Percentiles rank a stretch among this genome's conserved stretches.
phyloP scores from a whole-genome alignment of 2,113 vertebrate species.

The Poeciliopsis prolifica region DNA sequence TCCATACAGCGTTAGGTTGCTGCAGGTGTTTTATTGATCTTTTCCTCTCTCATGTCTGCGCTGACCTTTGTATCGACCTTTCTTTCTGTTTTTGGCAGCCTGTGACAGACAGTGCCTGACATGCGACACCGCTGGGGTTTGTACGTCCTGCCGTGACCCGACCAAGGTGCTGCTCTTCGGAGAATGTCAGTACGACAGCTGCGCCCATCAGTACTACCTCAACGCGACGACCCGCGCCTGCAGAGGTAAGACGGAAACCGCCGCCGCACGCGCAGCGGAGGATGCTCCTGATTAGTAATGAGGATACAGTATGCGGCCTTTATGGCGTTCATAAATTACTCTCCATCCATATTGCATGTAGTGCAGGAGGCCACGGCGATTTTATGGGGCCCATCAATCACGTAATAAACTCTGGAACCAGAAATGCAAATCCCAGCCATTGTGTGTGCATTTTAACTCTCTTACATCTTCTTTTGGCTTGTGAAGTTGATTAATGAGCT shows the following conservation, averaged over 20 bases:
- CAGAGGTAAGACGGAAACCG: conserved; percentile 82
- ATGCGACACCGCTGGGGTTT: conserved; percentile 80
- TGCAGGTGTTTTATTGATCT: neutral
- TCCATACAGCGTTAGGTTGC: neutral
- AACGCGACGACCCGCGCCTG: conserved; percentile 85
- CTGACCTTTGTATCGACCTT: neutral
- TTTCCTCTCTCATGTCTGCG: neutral
- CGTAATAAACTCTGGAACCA: conserved; percentile 37
- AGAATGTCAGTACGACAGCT: conserved; percentile 90
- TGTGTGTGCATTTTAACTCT: conserved; percentile 18
- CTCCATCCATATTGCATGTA: conserved; percentile 44
- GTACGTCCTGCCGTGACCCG: conserved; percentile 87
- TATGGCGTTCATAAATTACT: conserved; percentile 53
- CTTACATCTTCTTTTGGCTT: conserved; percentile 16
- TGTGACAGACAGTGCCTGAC: conserved; percentile 85
- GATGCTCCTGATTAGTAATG: conserved; percentile 19
- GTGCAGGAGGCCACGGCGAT: conserved; percentile 3
- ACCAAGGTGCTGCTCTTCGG: conserved; percentile 90
- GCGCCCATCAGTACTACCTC: conserved; percentile 92
- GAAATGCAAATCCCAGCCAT: conserved; percentile 39
- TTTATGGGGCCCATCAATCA: conserved; percentile 54
- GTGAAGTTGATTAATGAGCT: conserved; percentile 34
- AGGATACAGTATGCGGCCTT: conserved; percentile 19
- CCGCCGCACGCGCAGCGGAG: neutral
- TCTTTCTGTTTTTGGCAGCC: conserved; percentile 68